These are phyloP conservation scores for Tamias sibiricus DNA, from an alignment of 2,113 vertebrate species.

Conservation along the genomic window DNA sequence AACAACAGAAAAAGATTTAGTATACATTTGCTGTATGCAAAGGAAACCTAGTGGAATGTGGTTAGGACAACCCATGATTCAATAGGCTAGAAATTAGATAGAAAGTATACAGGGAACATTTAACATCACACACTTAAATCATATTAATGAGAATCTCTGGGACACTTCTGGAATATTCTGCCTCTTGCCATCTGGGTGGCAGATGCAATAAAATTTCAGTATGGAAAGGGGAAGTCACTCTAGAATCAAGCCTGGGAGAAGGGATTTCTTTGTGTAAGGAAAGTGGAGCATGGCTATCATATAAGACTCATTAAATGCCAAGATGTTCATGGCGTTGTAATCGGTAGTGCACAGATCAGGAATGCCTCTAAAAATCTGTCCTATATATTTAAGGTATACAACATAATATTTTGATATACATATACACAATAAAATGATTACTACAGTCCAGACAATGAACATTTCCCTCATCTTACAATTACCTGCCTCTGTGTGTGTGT, in stretches of 20 bases:
- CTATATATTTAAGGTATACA: neutral
- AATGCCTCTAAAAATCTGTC: neutral
- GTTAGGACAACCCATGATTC: neutral
- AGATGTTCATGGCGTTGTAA: neutral
- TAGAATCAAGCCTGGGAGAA: constrained; percentile 22
- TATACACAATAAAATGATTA: neutral
- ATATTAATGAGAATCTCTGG: constrained; percentile 18
- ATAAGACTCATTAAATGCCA: neutral
- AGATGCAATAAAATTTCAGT: constrained; percentile 40
- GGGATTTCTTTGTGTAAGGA: neutral
- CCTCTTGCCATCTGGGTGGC: constrained; percentile 16
- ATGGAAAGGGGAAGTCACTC: constrained; percentile 31
- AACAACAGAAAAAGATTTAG: neutral
- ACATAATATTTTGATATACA: neutral
- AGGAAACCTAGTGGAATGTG: neutral
- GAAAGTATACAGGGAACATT: neutral
- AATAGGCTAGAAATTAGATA: constrained; percentile 2
- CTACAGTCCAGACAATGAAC: neutral
- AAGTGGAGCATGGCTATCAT: neutral
- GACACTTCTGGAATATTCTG: constrained; percentile 18
- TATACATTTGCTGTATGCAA: neutral
- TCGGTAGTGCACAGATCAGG: neutral
- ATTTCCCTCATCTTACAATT: neutral
- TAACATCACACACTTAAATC: neutral
- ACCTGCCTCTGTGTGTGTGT: neutral